Base-by-base conservation (phyloP, 2,888 invertebrate genomes). In the Lasioglossum villosulum region DNA sequence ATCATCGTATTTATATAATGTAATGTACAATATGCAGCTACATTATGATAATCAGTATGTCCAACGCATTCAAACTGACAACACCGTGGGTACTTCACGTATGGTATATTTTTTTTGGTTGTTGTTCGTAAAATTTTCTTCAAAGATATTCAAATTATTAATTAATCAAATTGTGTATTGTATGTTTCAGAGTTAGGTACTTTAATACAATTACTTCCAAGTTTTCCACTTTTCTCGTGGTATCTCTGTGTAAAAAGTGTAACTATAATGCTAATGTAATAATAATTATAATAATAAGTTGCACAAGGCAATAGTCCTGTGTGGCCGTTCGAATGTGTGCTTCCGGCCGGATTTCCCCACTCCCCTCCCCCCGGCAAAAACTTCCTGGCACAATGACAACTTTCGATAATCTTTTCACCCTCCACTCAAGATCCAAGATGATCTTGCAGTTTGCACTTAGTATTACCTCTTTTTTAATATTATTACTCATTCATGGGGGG, bases 171-270 rank as follows among this genome's bases (percentile, higher is more conserved):
- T 30, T 90, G 86, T 90, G 90, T 90, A 89, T 90, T 86, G 89
- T 91, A 91, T 92, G 92, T 92, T 93, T 92, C 93, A 91, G 90
- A 93, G 92, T 93, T 92, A 92, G 93, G 91, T 93, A 93, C 92
- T 93, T 92, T 91, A 92, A 93, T 92, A 93, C 91, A 93, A 93
- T 93, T 92, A 93, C 92, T 93, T 91, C 92, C 92, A 92, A 92
- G 89, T 93, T 93, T 90, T 91, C 90, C 91, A 92, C 92, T 85
- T 90, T 88, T 88, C 86, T 91, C 81, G 92, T 93, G 90, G 93
- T 91, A 92, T 93, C 92, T 93, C 91, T 93, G 93, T 94, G 93
- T 94, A 94, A 94, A 94, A 94, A 94, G 94, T 94, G 93, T 93
- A 94, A 93, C 93, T 94, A 94, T 94, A 93, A 93, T 94, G 93